A percentile compares a stretch with the other conserved stretches of the same genome.
Evolutionary conservation across 2,113 vertebrate genomes (phyloP).

Genomic region (Phaethornis superciliosus): DNA sequence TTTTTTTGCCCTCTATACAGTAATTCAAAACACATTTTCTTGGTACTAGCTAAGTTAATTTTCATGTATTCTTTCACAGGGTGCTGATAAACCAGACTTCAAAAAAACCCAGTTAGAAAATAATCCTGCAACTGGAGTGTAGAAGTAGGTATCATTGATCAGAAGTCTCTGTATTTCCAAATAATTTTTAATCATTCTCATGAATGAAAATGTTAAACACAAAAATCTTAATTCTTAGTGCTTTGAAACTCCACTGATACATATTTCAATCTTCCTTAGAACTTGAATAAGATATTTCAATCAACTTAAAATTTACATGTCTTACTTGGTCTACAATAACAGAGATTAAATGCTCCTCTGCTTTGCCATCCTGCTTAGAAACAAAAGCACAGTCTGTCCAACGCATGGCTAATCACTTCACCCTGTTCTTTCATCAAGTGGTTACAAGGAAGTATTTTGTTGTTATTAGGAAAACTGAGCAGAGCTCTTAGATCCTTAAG

Average conservation of each 20-base stretch:
- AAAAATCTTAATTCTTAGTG: neutral
- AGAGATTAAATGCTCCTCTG: neutral
- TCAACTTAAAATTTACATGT: neutral
- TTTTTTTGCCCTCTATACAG: neutral
- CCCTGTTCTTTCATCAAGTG: rapidly evolving
- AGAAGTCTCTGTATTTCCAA: neutral
- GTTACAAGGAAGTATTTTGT: neutral
- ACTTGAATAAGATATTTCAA: neutral
- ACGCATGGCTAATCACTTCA: neutral
- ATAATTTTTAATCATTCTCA: neutral
- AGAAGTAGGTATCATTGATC: neutral
- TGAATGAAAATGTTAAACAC: neutral
- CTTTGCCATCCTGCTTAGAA: neutral
- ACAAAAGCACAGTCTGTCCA: neutral
- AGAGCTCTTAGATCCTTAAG: neutral
- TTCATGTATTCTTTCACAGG: neutral
- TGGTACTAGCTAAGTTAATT: neutral
- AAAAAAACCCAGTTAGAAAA: neutral
- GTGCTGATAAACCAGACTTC: neutral
- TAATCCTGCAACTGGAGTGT: neutral
- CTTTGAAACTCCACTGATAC: neutral
- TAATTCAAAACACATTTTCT: neutral
- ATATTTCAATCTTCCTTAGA: neutral
- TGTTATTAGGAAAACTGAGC: neutral
- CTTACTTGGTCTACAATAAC: neutral